These are phyloP conservation scores for Labrus mixtus DNA, from an alignment of 2,113 vertebrate species.

Conservation along the genomic window DNA sequence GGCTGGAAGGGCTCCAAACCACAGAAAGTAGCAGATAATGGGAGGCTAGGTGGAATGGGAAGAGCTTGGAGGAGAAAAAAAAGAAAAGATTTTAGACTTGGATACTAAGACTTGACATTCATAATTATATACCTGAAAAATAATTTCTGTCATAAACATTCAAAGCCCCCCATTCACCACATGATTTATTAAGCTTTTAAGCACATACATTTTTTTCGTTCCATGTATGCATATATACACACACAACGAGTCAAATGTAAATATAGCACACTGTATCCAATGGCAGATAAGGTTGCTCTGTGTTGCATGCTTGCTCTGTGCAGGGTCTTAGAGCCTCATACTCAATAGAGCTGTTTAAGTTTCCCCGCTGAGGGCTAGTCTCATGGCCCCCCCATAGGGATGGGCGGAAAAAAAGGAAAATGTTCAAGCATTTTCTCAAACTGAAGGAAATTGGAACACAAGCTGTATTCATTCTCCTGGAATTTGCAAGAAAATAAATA, in stretches of 20 bases:
- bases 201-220: slow-evolving; percentile 4
- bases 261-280: slow-evolving; percentile 38
- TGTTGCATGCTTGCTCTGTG: slow-evolving; percentile 53
- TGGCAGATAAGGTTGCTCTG: slow-evolving; percentile 60
- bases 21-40: slow-evolving; percentile 87
- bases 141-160: background rate
- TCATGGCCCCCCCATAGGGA: slow-evolving; percentile 43
- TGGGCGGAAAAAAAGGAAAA: slow-evolving; percentile 24
- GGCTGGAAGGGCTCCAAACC: slow-evolving; percentile 91
- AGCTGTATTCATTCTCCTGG: slow-evolving; percentile 70
- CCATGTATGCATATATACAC: background rate
- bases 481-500: slow-evolving; percentile 54
- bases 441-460: slow-evolving; percentile 77
- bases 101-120: slow-evolving; percentile 62
- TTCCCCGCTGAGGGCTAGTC: slow-evolving; percentile 69
- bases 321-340: slow-evolving; percentile 68
- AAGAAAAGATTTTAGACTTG: slow-evolving; percentile 42
- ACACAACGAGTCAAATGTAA: slow-evolving; percentile 28
- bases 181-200: slow-evolving; percentile 7
- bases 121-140: slow-evolving; percentile 67
- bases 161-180: slow-evolving; percentile 1
- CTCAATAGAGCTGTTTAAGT: slow-evolving; percentile 79
- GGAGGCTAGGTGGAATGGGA: slow-evolving; percentile 79
- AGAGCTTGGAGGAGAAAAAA: slow-evolving; percentile 36
- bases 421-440: slow-evolving; percentile 72